These are phyloP conservation scores for Calameuta filiformis DNA, from an alignment of 2,888 invertebrate genomes.

Conservation along the genomic window DNA sequence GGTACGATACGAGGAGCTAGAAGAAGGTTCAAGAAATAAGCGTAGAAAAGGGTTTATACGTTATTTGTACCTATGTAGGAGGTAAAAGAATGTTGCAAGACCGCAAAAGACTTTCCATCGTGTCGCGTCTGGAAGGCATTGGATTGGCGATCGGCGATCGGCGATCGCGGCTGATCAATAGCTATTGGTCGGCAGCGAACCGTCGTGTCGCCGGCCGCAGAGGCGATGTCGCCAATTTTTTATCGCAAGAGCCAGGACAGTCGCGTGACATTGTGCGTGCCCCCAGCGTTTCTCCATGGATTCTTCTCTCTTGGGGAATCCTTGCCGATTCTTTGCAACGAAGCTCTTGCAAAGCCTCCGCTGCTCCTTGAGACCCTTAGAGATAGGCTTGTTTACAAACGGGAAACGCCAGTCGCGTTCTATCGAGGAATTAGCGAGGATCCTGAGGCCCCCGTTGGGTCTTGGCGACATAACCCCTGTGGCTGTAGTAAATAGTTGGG, in stretches of 20 bases:
- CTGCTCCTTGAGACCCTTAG: not conserved
- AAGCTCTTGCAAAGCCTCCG: not conserved
- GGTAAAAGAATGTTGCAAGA: not conserved
- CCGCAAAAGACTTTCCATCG: constrained; percentile 1
- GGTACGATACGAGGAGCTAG: not conserved
- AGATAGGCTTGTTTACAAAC: not conserved
- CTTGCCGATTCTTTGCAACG: not conserved
- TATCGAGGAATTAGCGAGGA: not conserved
- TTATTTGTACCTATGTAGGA: not conserved
- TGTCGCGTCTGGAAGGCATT: constrained; percentile 3
- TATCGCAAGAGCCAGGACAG: constrained; percentile 18
- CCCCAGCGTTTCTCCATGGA: not conserved
- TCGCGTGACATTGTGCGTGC: constrained; percentile 4
- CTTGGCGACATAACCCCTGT: not conserved
- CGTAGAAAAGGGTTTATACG: not conserved
- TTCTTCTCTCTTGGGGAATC: not conserved
- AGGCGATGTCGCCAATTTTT: constrained; percentile 54
- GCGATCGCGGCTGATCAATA: constrained; percentile 48
- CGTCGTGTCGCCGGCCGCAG: constrained; percentile 48
- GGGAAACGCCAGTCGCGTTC: not conserved
- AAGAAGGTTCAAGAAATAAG: not conserved
- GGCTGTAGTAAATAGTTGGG: not conserved
- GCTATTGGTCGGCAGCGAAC: constrained; percentile 49
- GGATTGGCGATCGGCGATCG: constrained; percentile 27
- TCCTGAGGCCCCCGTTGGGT: not conserved